Evolutionary conservation across 2,113 vertebrate genomes (phyloP).

Genomic region (Melospiza melodia): DNA sequence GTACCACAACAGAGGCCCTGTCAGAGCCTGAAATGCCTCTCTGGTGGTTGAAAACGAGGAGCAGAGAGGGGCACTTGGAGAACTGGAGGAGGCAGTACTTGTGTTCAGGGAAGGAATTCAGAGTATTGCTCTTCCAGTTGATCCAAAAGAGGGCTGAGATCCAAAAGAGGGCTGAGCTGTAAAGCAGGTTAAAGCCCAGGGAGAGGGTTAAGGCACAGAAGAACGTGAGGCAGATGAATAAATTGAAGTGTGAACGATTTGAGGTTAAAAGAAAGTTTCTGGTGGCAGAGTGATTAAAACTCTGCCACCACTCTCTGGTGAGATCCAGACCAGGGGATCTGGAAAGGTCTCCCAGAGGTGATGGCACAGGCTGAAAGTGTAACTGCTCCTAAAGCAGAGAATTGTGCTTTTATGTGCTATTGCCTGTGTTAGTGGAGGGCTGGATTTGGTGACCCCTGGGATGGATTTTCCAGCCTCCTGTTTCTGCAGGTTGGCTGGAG

Average conservation of each 20-base stretch:
- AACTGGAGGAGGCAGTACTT: not conserved
- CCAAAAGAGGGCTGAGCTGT: not conserved
- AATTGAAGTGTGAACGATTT: not conserved
- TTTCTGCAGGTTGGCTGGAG: not conserved
- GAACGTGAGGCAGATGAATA: rapidly evolving
- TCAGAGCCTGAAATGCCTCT: not conserved
- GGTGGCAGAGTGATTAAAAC: not conserved
- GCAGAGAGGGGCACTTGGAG: not conserved
- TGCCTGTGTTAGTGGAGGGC: not conserved
- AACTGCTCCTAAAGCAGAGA: not conserved
- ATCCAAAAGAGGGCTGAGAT: not conserved
- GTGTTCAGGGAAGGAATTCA: not conserved
- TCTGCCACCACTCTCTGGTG: too few relatives aligned
- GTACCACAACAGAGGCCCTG: not conserved
- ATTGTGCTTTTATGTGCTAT: not conserved
- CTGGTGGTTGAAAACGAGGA: rapidly evolving
- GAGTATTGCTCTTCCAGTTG: not conserved
- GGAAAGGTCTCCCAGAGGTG: not conserved
- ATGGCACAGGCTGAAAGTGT: not conserved
- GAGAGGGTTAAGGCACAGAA: not conserved
- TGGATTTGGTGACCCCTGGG: rapidly evolving
- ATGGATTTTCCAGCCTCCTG: not conserved
- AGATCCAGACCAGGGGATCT: not conserved
- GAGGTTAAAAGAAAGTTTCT: not conserved
- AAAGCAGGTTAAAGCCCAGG: not conserved